Conservation (phyloP, 2,113 vertebrate species). For the Fulmarus glacialis region DNA sequence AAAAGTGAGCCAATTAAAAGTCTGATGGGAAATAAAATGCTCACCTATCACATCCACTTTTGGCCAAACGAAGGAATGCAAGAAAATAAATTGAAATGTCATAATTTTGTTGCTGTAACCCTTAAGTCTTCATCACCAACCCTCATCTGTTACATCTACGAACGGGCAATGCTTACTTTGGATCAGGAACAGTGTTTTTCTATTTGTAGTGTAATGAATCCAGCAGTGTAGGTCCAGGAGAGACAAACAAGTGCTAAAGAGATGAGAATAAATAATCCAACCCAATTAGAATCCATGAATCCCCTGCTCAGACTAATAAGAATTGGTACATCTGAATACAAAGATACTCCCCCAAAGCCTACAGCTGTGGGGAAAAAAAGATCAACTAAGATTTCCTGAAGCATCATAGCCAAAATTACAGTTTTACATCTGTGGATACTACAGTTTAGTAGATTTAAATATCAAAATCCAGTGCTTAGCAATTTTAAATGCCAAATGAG, state of each 20-base stretch:
- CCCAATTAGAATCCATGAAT: background rate
- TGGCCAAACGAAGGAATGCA: background rate
- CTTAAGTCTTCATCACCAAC: background rate
- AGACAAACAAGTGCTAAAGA: background rate
- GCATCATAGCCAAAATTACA: background rate
- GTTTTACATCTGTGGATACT: background rate
- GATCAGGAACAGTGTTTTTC: background rate
- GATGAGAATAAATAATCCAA: background rate
- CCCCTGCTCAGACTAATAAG: background rate
- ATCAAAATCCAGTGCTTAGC: background rate
- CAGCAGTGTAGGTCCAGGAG: background rate
- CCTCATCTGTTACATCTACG: background rate
- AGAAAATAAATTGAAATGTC: background rate
- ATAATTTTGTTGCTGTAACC: constrained; percentile 5
- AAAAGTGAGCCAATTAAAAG: background rate
- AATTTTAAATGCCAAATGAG: background rate
- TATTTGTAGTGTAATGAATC: background rate
- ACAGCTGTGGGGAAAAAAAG: background rate
- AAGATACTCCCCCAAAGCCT: background rate
- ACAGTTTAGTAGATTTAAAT: background rate
- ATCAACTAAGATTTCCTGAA: background rate
- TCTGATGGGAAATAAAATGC: background rate
- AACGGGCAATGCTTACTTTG: background rate
- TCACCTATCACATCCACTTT: background rate
- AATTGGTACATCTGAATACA: background rate